These are phyloP conservation scores for Phrixothrix hirtus DNA, from an alignment of 2,888 invertebrate species.

Conservation along the genomic window DNA sequence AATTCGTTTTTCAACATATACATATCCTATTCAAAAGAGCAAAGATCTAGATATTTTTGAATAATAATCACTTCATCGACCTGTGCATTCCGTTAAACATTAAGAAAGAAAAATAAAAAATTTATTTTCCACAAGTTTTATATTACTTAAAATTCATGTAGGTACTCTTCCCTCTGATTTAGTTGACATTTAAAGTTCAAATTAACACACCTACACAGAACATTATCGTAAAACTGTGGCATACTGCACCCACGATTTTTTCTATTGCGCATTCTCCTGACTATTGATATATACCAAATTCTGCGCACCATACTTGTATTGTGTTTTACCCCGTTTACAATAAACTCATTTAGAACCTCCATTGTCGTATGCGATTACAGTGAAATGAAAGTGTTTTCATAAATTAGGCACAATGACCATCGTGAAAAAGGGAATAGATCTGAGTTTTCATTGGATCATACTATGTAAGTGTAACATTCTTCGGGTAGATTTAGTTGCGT, in stretches of 20 bases:
- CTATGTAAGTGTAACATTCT: slow-evolving; percentile 18
- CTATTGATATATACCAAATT: slow-evolving; percentile 10
- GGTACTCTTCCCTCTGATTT: too few species aligned
- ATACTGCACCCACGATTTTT: slow-evolving; percentile 1
- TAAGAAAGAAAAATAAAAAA: too few species aligned
- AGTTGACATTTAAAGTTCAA: not conserved
- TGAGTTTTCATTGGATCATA: slow-evolving; percentile 10
- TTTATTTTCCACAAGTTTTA: too few species aligned
- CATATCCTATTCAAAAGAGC: too few species aligned
- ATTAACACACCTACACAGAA: not conserved
- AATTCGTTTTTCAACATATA: too few species aligned
- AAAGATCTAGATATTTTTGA: not conserved
- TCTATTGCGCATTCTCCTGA: slow-evolving; percentile 10
- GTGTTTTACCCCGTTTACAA: slow-evolving; percentile 1
- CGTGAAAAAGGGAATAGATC: slow-evolving; percentile 8
- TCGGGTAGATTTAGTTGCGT: not conserved
- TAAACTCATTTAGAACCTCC: not conserved
- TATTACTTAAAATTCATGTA: too few species aligned
- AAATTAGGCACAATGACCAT: slow-evolving; percentile 6
- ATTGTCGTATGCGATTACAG: not conserved
- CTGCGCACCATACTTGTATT: slow-evolving; percentile 12
- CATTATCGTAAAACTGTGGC: not conserved
- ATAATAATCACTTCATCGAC: not conserved
- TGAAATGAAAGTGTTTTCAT: slow-evolving; percentile 11
- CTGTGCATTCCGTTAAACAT: not conserved